Evolutionary conservation across 92 coral and sea anemone species (phyloP).

Genomic region (Metridium senile): DNA sequence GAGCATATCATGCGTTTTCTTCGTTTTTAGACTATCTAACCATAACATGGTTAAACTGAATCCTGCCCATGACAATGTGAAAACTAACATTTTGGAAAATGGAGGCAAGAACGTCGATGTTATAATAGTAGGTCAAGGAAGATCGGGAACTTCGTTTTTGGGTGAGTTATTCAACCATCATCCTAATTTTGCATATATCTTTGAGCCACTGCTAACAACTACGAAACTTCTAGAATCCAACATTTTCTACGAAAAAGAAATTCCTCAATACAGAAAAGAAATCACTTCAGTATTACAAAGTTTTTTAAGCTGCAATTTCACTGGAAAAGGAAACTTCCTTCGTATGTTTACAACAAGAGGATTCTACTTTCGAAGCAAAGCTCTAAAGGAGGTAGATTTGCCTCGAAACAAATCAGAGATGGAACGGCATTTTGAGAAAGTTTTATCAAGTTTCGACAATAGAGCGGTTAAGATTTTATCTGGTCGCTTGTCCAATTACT

Average conservation of each 20-base stretch:
- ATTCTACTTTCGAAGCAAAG: not conserved
- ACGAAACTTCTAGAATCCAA: not conserved
- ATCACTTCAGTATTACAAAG: slow-evolving; percentile 4
- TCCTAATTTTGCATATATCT: slow-evolving; percentile 70
- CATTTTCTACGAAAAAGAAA: slow-evolving; percentile 26
- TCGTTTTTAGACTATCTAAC: too few relatives aligned
- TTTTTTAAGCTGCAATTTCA: slow-evolving; percentile 38
- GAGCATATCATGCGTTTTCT: too few relatives aligned
- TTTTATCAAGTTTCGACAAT: slow-evolving; percentile 27
- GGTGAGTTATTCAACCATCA: slow-evolving; percentile 84
- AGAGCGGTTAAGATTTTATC: slow-evolving; percentile 62
- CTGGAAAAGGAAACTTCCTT: slow-evolving; percentile 32
- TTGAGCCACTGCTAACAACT: slow-evolving; percentile 55
- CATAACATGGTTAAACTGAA: not conserved
- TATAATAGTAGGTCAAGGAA: slow-evolving; percentile 24
- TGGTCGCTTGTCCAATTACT: slow-evolving; percentile 49
- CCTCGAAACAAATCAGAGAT: too few relatives aligned
- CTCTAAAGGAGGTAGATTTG: not conserved
- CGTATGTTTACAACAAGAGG: not conserved
- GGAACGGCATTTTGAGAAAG: not conserved
- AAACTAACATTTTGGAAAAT: not conserved
- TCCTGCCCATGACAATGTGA: not conserved
- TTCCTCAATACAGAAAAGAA: not conserved
- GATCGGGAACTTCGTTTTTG: slow-evolving; percentile 84
- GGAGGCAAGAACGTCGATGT: not conserved